Evolutionary conservation across 2,888 invertebrate genomes (phyloP).

Genomic region (Allygus modestus): DNA sequence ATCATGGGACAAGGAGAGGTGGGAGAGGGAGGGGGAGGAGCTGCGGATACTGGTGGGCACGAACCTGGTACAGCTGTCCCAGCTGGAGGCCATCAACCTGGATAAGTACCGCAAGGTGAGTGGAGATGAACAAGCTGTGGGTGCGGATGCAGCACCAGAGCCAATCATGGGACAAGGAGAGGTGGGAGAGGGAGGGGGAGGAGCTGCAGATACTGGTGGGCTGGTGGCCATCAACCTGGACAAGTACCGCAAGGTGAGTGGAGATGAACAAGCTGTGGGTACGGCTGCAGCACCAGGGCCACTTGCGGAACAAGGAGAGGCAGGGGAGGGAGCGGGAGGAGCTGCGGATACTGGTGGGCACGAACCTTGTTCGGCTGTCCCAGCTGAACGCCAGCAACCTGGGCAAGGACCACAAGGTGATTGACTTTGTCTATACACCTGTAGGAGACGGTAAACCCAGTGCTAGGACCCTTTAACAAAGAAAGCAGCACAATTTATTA

Average conservation of each 20-base stretch:
- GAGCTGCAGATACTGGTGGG: conserved; percentile 98
- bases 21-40: conserved; percentile 95
- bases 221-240: conserved; percentile 95
- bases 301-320: conserved; percentile 91
- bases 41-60: conserved; percentile 98
- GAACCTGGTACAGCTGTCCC: conserved; percentile 96
- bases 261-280: conserved; percentile 86
- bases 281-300: conserved; percentile 99
- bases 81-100: conserved; percentile 95
- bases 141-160: conserved; percentile 99
- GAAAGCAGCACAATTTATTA: too few species aligned
- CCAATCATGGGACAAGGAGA: conserved; percentile 91
- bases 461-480: too few species aligned
- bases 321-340: conserved; percentile 96
- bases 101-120: conserved; percentile 94
- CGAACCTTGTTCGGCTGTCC: conserved; percentile 97
- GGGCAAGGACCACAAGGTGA: conserved; percentile 91
- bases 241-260: conserved; percentile 87
- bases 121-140: conserved; percentile 99
- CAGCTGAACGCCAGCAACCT: conserved; percentile 96
- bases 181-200: conserved; percentile 93
- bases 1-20: conserved; percentile 90
- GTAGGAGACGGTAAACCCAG: too few species aligned
- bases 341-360: conserved; percentile 96
- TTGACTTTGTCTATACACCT: too few species aligned